Percentiles rank a stretch among this genome's conserved stretches.
Conservation (phyloP, 2,888 invertebrate species). For the Drosophila neonasuta region DNA sequence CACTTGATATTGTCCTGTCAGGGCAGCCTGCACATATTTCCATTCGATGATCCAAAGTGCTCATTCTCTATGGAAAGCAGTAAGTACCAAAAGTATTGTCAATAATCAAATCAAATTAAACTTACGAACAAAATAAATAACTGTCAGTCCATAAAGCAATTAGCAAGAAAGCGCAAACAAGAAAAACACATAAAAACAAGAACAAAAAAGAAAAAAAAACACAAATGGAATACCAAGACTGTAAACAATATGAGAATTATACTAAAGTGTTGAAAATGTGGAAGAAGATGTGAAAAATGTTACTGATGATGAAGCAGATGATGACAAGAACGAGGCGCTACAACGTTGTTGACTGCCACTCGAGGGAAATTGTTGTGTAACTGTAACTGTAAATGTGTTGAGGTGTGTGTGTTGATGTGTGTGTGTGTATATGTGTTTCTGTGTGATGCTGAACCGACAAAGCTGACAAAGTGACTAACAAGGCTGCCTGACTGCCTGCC, state of each 20-base stretch:
- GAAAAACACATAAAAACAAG: slow-evolving; percentile 11
- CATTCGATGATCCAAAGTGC: slow-evolving; percentile 97
- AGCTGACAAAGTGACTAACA: slow-evolving; percentile 68
- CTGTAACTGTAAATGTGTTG: slow-evolving; percentile 17
- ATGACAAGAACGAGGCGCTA: slow-evolving; percentile 20
- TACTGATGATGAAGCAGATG: slow-evolving; percentile 22
- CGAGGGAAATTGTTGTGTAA: slow-evolving; percentile 51
- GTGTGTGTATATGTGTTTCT: neutral
- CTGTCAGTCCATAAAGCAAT: slow-evolving; percentile 23
- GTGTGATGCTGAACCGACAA: slow-evolving; percentile 34
- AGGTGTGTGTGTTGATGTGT: slow-evolving; percentile 8
- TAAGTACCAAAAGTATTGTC: slow-evolving; percentile 85
- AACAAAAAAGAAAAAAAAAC: neutral
- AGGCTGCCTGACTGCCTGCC: slow-evolving; percentile 53
- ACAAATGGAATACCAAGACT: slow-evolving; percentile 1
- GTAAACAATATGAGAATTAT: slow-evolving; percentile 42
- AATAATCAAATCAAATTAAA: slow-evolving; percentile 14
- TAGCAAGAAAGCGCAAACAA: slow-evolving; percentile 10
- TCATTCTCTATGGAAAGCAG: slow-evolving; percentile 98
- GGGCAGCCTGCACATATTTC: slow-evolving; percentile 96
- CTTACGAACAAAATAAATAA: slow-evolving; percentile 18
- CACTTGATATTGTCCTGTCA: slow-evolving; percentile 96
- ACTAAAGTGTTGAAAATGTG: slow-evolving; percentile 50
- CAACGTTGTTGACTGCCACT: slow-evolving; percentile 55
- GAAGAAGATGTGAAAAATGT: slow-evolving; percentile 28